Base-by-base conservation (phyloP, 1,140 invertebrate genomes). In the Drosophila mauritiana region DNA sequence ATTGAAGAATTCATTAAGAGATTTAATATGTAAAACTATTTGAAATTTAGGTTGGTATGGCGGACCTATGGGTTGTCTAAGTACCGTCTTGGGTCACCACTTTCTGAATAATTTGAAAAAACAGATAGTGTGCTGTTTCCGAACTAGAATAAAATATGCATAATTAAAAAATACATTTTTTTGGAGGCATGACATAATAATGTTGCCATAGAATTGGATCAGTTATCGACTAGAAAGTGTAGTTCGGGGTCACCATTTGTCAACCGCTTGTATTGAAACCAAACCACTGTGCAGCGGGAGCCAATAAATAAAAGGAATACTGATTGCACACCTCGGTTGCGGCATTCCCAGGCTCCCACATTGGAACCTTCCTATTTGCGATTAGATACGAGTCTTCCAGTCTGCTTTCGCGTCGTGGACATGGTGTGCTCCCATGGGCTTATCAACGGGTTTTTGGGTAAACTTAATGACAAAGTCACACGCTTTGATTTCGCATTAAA, bases 391-490 rank as follows among this genome's bases (percentile, higher is more conserved):
- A 46, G 4, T 46, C 20, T 64, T 62, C 17, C 57, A 55, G 25
- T 42, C n/a, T 10, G 15, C 15, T 8, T 25, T 37, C 11, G 15
- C 20, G 7, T n/a, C 7, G 2, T 22, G 7, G 12, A 20, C 40
- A 42, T 45, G 42, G 8, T 8, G 20, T 13, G 20, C 20, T 25
- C 43, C 27, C 45, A 42, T n/a, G 46, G 57, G 57, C 43, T 58
- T 58, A 48, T 59, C 57, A 43, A 36, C 6, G 15, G 15, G 25
- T 39, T 39, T 39, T 46, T 52, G 46, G 55, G 57, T 37, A 73
- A 74, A 65, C 52, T 57, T 72, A 65, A 75, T 61, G 74, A 77
- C 73, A 76, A 77, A 69, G 63, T 77, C 72, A 63, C 70, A 73
- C 70, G 72, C 70, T 76, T 75, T 76, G 73, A 64, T 75, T 76